Conservation (phyloP, 2,113 vertebrate species). For the Spea bombifrons region DNA sequence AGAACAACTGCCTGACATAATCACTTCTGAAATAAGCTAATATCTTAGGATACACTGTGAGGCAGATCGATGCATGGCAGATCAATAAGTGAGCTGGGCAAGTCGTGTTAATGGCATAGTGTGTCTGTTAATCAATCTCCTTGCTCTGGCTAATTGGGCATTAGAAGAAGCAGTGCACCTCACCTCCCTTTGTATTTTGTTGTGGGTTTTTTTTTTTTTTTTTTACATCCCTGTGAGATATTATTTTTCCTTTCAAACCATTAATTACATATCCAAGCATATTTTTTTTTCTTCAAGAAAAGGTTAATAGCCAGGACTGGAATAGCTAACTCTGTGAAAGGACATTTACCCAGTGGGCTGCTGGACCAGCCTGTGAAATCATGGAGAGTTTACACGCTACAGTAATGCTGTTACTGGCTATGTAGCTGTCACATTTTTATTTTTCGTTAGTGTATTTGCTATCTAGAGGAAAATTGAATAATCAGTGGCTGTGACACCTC, state of each 20-base stretch:
- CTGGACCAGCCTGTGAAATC: too few species aligned
- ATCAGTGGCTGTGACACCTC: too few species aligned
- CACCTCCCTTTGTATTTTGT: conserved; percentile 7
- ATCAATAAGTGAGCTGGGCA: conserved; percentile 40
- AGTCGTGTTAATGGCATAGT: conserved; percentile 42
- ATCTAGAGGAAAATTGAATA: too few species aligned
- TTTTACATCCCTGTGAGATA: background rate
- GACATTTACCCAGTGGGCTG: too few species aligned
- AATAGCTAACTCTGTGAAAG: too few species aligned
- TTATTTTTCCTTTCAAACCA: background rate
- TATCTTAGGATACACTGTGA: conserved; percentile 12
- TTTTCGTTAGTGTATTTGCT: too few species aligned
- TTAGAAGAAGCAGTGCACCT: conserved; percentile 16
- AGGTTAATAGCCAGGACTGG: too few species aligned
- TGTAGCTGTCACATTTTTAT: too few species aligned
- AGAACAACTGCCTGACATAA: background rate
- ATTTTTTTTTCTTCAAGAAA: background rate
- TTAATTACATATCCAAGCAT: conserved; percentile 26
- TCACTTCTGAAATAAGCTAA: conserved; percentile 11
- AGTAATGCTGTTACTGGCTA: too few species aligned
- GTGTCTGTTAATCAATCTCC: conserved; percentile 37
- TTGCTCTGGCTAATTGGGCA: conserved; percentile 40
- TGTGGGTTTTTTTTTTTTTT: background rate
- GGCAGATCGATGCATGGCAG: conserved; percentile 32
- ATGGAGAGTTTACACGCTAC: too few species aligned